A percentile compares a stretch with the other conserved stretches of the same genome.
These are phyloP conservation scores for Rissa tridactyla DNA, from an alignment of 2,113 vertebrate species.

Conservation along the genomic window DNA sequence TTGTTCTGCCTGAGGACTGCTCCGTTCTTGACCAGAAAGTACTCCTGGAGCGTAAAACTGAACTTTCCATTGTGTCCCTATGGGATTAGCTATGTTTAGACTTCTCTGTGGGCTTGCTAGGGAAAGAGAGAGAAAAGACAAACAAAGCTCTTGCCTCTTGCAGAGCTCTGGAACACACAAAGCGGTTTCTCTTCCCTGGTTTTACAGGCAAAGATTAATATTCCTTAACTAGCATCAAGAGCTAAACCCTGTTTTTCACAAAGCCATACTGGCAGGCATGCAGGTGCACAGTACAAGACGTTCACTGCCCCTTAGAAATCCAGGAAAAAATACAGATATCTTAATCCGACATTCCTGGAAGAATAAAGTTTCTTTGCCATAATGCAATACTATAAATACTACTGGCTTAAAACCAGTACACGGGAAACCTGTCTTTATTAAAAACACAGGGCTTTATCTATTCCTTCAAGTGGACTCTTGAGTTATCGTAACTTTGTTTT, in stretches of 20 bases:
- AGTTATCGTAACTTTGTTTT: not conserved
- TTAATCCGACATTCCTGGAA: conserved; percentile 1
- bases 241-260: conserved; percentile 13
- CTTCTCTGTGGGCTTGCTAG: conserved; percentile 37
- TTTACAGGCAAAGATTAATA: conserved; percentile 44
- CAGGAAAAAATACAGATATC: not conserved
- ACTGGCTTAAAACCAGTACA: not conserved
- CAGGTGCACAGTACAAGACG: not conserved
- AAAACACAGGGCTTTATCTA: not conserved
- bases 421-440: not conserved
- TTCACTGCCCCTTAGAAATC: not conserved
- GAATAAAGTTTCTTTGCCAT: not conserved
- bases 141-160: conserved; percentile 44
- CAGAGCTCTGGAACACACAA: conserved; percentile 14
- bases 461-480: not conserved
- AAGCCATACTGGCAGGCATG: not conserved
- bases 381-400: conserved; percentile 18
- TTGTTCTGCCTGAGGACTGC: not conserved
- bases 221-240: not conserved
- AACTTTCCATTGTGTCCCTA: conserved; percentile 58
- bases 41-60: not conserved
- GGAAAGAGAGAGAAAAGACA: conserved; percentile 59
- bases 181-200: not conserved
- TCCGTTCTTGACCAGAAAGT: not conserved
- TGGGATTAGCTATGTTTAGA: conserved; percentile 68